These are phyloP conservation scores for Octopus bimaculoides DNA, from an alignment of 1,140 invertebrate species.

Conservation along the genomic window DNA sequence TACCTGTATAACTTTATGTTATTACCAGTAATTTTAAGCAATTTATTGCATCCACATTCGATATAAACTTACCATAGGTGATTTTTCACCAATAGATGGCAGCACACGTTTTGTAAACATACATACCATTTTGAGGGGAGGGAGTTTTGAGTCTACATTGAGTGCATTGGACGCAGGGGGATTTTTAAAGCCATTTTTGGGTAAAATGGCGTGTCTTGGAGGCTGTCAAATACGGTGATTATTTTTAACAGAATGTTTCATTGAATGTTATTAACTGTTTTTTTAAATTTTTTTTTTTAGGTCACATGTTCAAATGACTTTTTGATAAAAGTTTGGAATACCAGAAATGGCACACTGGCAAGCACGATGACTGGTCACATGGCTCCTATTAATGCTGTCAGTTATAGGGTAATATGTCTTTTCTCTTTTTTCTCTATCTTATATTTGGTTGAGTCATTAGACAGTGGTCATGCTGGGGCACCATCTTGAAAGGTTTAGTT, in stretches of 20 bases:
- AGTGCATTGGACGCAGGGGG: no score
- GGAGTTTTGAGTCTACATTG: no score
- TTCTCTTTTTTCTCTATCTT: background rate
- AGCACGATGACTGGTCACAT: slow-evolving; percentile 47
- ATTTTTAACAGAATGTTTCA: background rate
- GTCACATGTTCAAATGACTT: slow-evolving; percentile 53
- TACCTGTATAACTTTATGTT: no score
- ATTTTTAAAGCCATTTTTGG: no score
- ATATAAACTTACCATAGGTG: no score
- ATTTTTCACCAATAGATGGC: no score
- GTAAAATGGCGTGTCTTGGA: background rate
- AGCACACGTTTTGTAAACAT: no score
- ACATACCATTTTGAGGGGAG: no score
- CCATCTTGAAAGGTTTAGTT: no score
- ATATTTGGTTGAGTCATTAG: background rate
- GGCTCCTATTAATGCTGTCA: slow-evolving; percentile 46
- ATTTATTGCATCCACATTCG: no score
- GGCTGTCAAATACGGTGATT: background rate
- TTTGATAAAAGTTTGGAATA: slow-evolving; percentile 51
- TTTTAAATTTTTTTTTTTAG: slow-evolving; percentile 26
- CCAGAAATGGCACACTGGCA: slow-evolving; percentile 41
- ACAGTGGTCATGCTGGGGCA: background rate
- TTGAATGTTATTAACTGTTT: background rate
- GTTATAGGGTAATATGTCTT: slow-evolving; percentile 41
- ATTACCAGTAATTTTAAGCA: no score